Evolutionary conservation across 2,888 invertebrate genomes (phyloP).

Genomic region (Phaonia tiefii): DNA sequence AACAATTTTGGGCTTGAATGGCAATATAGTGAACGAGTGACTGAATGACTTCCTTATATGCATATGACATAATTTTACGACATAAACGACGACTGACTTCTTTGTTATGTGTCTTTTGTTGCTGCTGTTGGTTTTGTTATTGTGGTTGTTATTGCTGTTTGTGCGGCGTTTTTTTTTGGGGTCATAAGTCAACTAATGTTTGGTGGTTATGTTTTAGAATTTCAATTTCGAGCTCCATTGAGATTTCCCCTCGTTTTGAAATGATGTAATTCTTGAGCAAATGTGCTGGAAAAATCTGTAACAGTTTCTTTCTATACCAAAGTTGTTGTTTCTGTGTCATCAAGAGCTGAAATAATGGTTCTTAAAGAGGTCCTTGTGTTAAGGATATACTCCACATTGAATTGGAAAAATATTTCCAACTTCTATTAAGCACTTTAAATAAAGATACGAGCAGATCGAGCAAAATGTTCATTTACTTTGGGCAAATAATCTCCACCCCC

Average conservation of each 20-base stretch:
- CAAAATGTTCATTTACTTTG: too few species aligned
- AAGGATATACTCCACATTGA: too few species aligned
- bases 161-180: conserved; percentile 54
- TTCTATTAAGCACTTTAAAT: too few species aligned
- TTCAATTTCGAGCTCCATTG: conserved; percentile 63
- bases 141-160: neutral
- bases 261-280: conserved; percentile 33
- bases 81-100: neutral
- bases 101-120: neutral
- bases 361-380: too few species aligned
- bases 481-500: too few species aligned
- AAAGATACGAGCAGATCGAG: too few species aligned
- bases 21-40: neutral
- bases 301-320: too few species aligned
- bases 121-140: neutral
- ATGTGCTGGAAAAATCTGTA: too few species aligned
- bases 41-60: conserved; percentile 31
- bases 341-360: too few species aligned
- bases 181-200: conserved; percentile 57
- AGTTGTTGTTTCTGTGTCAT: too few species aligned
- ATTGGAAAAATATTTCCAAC: too few species aligned
- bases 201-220: conserved; percentile 27
- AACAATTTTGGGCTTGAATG: conserved; percentile 24
- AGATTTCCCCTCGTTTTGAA: neutral
- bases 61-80: conserved; percentile 57